Conservation (phyloP, 1,140 invertebrate species). For the Caenorhabditis briggsae region DNA sequence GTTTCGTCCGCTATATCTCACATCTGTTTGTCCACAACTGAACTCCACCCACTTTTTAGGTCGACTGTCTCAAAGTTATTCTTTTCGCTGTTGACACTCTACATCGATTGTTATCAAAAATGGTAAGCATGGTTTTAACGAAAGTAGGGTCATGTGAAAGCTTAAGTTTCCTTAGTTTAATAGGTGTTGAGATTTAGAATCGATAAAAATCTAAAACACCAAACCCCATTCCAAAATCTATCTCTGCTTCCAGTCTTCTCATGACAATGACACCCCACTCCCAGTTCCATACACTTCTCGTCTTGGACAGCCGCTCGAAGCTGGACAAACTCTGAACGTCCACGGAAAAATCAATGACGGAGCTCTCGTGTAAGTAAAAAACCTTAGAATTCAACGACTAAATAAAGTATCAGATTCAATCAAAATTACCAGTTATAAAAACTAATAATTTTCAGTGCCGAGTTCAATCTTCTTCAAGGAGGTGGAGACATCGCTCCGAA, state of each 20-base stretch:
- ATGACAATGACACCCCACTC: slow-evolving; percentile 29
- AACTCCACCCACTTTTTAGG: slow-evolving; percentile 24
- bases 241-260: background rate
- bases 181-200: too few species aligned
- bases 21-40: slow-evolving; percentile 46
- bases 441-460: slow-evolving; percentile 26
- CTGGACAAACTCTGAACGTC: slow-evolving; percentile 38
- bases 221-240: too few species aligned
- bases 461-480: slow-evolving; percentile 66
- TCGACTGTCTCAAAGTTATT: background rate
- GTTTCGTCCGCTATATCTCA: background rate
- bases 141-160: too few species aligned
- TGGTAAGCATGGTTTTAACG: background rate
- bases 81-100: slow-evolving; percentile 36
- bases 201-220: too few species aligned
- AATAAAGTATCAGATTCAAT: background rate
- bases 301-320: slow-evolving; percentile 45
- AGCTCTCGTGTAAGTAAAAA: slow-evolving; percentile 13
- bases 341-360: slow-evolving; percentile 50
- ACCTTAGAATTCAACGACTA: background rate
- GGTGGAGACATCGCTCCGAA: slow-evolving; percentile 59
- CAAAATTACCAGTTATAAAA: background rate
- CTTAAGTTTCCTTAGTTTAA: too few species aligned
- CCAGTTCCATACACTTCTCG: slow-evolving; percentile 39
- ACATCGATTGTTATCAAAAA: slow-evolving; percentile 30